phyloP scores from a whole-genome alignment of 2,797 vertebrate genomes.

The Sorex maritimensis region DNA sequence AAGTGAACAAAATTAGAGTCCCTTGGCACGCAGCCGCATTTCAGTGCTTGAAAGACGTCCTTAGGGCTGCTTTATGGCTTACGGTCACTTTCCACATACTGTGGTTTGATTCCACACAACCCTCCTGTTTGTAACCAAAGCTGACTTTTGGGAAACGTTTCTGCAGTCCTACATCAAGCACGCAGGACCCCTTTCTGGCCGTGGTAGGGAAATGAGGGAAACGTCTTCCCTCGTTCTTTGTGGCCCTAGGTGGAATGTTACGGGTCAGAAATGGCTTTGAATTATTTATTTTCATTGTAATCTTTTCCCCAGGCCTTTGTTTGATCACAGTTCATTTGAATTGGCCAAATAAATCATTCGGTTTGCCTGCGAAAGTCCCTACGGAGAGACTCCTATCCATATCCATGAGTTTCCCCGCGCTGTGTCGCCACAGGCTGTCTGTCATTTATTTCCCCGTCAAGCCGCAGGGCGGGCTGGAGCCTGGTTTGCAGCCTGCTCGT shows the following conservation, averaged over 20 bases:
- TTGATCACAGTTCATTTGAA: constrained; percentile 65
- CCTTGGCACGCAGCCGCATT: background rate
- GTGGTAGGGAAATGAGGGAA: background rate
- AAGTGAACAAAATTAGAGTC: background rate
- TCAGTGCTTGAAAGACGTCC: background rate
- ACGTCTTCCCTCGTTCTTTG: background rate
- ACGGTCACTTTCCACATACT: background rate
- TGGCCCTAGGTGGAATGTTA: constrained; percentile 4
- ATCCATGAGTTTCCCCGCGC: constrained; percentile 41
- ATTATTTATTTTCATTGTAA: constrained; percentile 58
- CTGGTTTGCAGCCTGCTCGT: constrained; percentile 48
- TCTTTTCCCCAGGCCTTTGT: constrained; percentile 44
- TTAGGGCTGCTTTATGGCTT: too few species aligned
- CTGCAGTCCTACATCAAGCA: background rate
- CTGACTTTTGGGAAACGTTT: background rate
- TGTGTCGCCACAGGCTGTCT: background rate
- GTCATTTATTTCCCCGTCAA: constrained; percentile 52
- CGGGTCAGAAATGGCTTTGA: constrained; percentile 36
- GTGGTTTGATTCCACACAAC: background rate
- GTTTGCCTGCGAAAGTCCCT: constrained; percentile 66
- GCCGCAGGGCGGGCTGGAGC: background rate
- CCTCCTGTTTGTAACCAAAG: too few species aligned
- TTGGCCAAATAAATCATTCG: constrained; percentile 75
- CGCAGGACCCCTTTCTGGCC: too few species aligned
- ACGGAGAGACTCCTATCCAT: constrained; percentile 66